Conservation (phyloP, 2,888 invertebrate species). For the Platycnemis pennipes region DNA sequence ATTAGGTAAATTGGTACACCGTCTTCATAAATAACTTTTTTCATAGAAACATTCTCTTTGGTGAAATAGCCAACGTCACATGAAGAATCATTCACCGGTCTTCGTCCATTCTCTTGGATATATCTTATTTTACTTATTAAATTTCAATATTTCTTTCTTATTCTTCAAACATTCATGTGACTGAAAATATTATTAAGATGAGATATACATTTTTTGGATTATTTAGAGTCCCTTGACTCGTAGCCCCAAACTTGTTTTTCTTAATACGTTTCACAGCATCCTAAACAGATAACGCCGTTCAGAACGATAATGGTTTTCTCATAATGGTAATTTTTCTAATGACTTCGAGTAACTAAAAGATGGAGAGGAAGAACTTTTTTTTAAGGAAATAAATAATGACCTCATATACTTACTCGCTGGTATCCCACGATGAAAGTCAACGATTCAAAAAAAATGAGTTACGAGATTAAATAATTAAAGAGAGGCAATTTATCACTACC, state of each 20-base stretch:
- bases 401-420: background rate
- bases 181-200: too few species aligned
- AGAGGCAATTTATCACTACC: slow-evolving; percentile 36
- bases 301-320: background rate
- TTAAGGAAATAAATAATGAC: slow-evolving; percentile 12
- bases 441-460: slow-evolving; percentile 45
- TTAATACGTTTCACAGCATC: background rate
- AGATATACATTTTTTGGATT: too few species aligned
- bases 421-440: slow-evolving; percentile 48
- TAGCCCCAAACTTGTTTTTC: background rate
- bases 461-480: slow-evolving; percentile 58
- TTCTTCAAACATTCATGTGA: too few species aligned
- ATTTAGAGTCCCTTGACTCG: too few species aligned
- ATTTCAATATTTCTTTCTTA: too few species aligned
- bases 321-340: slow-evolving; percentile 44
- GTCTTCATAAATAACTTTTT: too few species aligned
- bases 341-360: background rate
- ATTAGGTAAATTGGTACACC: too few species aligned
- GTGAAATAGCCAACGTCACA: too few species aligned
- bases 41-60: too few species aligned
- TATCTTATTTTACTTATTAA: too few species aligned
- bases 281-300: background rate
- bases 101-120: too few species aligned
- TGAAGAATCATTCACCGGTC: too few species aligned
- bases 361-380: background rate